Evolutionary conservation across 1,140 invertebrate species (phyloP).

Genomic region (Eciton burchellii): DNA sequence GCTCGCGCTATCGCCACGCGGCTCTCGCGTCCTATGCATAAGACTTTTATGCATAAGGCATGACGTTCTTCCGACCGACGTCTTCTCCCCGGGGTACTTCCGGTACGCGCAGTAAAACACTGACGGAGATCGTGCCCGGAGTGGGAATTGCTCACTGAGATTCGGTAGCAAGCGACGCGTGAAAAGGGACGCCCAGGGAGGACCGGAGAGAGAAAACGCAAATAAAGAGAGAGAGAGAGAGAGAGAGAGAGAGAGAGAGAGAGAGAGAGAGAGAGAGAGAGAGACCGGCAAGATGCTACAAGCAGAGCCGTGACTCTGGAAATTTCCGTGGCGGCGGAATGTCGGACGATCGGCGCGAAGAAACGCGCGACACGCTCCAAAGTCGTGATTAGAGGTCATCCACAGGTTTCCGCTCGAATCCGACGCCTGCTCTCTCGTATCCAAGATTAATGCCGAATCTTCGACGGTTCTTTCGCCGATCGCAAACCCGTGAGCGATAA

Average conservation of each 20-base stretch:
- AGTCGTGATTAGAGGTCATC: too few relatives aligned
- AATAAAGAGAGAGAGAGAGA: not conserved
- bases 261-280: not conserved
- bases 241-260: not conserved
- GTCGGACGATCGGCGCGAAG: not conserved
- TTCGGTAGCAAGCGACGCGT: slow-evolving; percentile 54
- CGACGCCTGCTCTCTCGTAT: not conserved
- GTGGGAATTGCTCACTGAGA: slow-evolving; percentile 56
- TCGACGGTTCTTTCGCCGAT: not conserved
- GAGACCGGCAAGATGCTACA: not conserved
- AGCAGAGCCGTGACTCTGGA: slow-evolving; percentile 24
- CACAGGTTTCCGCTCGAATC: not conserved
- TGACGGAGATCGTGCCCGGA: slow-evolving; percentile 55
- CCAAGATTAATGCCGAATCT: not conserved
- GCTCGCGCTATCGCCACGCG: slow-evolving; percentile 5
- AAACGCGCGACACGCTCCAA: not conserved
- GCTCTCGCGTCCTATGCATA: slow-evolving; percentile 45
- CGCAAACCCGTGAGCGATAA: slow-evolving; percentile 25
- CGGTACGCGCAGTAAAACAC: slow-evolving; percentile 52
- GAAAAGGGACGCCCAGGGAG: slow-evolving; percentile 42
- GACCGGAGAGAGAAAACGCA: slow-evolving; percentile 12
- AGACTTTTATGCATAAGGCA: slow-evolving; percentile 59
- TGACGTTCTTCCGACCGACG: slow-evolving; percentile 22
- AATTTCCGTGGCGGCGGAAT: not conserved
- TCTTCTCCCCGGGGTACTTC: slow-evolving; percentile 43